Evolutionary conservation across 2,113 vertebrate genomes (phyloP).

Genomic region (Mustela lutreola): DNA sequence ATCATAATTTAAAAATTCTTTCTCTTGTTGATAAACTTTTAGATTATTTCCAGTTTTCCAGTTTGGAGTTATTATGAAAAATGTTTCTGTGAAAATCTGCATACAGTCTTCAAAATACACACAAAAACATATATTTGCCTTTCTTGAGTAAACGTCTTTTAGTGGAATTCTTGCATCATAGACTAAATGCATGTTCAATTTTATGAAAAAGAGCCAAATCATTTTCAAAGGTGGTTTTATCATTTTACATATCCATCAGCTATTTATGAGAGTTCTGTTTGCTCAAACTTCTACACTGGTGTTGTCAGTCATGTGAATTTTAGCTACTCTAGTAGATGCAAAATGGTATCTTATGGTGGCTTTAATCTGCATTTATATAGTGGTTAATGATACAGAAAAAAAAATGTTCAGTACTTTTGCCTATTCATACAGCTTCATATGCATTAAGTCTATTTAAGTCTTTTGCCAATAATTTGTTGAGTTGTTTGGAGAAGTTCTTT

Average conservation of each 20-base stretch:
- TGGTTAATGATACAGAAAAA: not conserved
- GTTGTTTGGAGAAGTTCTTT: not conserved
- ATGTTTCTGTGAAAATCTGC: not conserved
- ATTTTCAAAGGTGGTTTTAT: not conserved
- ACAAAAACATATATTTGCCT: not conserved
- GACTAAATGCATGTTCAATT: not conserved
- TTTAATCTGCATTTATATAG: not conserved
- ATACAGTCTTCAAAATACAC: not conserved
- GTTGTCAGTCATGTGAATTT: not conserved
- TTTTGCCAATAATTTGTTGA: not conserved
- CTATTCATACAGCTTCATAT: not conserved
- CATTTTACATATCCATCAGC: not conserved
- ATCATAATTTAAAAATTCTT: not conserved
- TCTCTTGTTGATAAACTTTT: not conserved
- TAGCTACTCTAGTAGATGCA: not conserved
- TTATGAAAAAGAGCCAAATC: not conserved
- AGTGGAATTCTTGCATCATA: not conserved
- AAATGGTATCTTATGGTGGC: not conserved
- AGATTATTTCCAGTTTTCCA: too few relatives aligned
- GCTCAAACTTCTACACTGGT: not conserved
- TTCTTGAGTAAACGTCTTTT: not conserved
- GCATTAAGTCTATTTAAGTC: not conserved
- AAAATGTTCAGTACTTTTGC: not conserved
- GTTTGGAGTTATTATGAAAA: not conserved
- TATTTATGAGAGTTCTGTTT: not conserved